phyloP scores from a whole-genome alignment of 2,797 vertebrate genomes.

The Rhynchotus rufescens region DNA sequence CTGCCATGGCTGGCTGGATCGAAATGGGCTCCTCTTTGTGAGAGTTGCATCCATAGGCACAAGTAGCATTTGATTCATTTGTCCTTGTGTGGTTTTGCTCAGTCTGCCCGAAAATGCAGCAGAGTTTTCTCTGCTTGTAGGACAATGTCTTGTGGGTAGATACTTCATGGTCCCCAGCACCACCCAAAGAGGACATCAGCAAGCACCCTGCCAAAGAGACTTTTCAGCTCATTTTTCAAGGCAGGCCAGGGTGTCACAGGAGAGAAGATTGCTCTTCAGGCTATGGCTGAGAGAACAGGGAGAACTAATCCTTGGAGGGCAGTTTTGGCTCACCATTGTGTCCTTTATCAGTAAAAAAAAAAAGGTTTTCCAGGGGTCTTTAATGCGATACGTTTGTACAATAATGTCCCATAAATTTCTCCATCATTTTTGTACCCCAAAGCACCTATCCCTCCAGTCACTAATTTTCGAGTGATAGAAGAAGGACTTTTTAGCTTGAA shows the following conservation, averaged over 20 bases:
- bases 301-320: neutral
- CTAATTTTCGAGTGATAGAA: conserved; percentile 89
- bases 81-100: neutral
- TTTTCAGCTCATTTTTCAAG: neutral
- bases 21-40: neutral
- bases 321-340: neutral
- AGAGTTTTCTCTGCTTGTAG: neutral
- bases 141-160: neutral
- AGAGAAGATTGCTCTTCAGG: neutral
- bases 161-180: neutral
- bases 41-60: neutral
- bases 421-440: neutral
- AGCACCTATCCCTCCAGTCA: conserved; percentile 86
- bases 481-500: conserved; percentile 87
- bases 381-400: rapidly evolving
- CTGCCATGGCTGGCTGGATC: neutral
- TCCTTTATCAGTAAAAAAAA: neutral
- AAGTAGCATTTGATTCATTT: neutral
- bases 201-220: neutral
- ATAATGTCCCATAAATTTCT: neutral
- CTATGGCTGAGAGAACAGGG: neutral
- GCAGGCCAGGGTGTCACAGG: neutral
- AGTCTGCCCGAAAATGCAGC: neutral
- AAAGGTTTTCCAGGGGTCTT: neutral
- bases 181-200: neutral